Evolutionary conservation across 1,140 invertebrate species (phyloP), one percentile per base, ranked within the genome.

Genomic region (Cotesia typhae): DNA sequence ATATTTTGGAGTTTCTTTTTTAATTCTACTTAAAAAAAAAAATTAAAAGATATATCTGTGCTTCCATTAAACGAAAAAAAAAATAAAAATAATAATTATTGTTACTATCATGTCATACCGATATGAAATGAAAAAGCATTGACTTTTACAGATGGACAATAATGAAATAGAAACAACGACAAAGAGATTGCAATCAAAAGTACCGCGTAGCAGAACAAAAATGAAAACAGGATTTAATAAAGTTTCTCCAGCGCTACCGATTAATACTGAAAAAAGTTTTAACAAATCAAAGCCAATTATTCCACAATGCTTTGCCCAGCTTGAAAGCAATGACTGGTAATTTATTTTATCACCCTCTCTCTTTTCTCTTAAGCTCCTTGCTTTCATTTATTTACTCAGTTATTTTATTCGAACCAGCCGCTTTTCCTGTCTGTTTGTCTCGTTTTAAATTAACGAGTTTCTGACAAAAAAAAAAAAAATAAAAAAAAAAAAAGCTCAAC

Each of bases 301-400:
- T 1, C 86, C 89, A 6, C 89, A 91, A 60, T 90, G 90, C 37
- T 88, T 94, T 69, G 79, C 87, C 67, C 90, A 94, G 72, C 82
- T 95, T 36, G 91, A 92, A 76, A 90, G 89, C 36, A 87, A 92
- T 75, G 94, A 96, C 76, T 97, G 95, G 91, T 92, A 81, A 80
- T 84, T 80, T 67, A 38, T 41, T 68, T 12, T 70, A n/a, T 71
- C 71, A 37, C 60, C 55, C 35, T n/a, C 4, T 55, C 4, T 5
- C n/a, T 55, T 55, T 14, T 55, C 7, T 51, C 47, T 9, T 12
- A 14, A n/a, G 5, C 53, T 14, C 53, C 4, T 55, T 9, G 41
- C 41, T 47, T 68, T 64, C n/a, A 55, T 12, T 64, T 52, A n/a
- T 35, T 37, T 36, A 57, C 38, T 38, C 37, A 38, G 9, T 59